Evolutionary conservation across 2,797 vertebrate species (phyloP).

Genomic region (Chloroceryle inda): DNA sequence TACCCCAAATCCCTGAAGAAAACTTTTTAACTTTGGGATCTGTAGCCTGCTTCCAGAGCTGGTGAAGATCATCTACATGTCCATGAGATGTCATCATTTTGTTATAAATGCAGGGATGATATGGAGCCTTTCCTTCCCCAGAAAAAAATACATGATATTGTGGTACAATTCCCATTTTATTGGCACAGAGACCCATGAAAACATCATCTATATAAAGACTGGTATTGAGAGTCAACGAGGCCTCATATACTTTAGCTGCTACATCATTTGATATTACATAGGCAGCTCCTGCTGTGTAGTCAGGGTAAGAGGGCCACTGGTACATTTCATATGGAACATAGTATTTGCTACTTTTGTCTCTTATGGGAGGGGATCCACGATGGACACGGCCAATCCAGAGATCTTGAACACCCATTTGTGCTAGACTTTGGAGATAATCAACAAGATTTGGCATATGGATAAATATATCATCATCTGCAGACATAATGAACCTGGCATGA

Average conservation of each 20-base stretch:
- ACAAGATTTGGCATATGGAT: constrained; percentile 93
- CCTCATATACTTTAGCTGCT: constrained; percentile 89
- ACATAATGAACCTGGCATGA: constrained; percentile 92
- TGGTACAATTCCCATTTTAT: constrained; percentile 87
- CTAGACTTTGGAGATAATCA: constrained; percentile 85
- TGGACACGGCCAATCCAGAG: constrained; percentile 94
- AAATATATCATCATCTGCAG: constrained; percentile 94
- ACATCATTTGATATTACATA: constrained; percentile 92
- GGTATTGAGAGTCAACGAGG: constrained; percentile 86
- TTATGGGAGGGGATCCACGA: constrained; percentile 87
- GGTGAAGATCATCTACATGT: constrained; percentile 84
- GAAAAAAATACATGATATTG: constrained; percentile 91
- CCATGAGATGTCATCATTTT: constrained; percentile 96
- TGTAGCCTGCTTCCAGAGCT: constrained; percentile 88
- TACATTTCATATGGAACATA: constrained; percentile 91
- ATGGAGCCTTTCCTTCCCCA: constrained; percentile 90
- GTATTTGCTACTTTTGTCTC: constrained; percentile 91
- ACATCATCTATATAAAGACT: constrained; percentile 96
- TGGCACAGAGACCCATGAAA: constrained; percentile 97
- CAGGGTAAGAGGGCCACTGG: constrained; percentile 92
- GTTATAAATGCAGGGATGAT: constrained; percentile 93
- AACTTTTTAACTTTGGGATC: constrained; percentile 76
- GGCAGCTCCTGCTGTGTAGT: constrained; percentile 93
- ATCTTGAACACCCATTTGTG: constrained; percentile 80
- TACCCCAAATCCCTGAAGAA: constrained; percentile 82